Conservation (phyloP, 1,140 invertebrate genomes). For the Frieseomelitta varia region DNA sequence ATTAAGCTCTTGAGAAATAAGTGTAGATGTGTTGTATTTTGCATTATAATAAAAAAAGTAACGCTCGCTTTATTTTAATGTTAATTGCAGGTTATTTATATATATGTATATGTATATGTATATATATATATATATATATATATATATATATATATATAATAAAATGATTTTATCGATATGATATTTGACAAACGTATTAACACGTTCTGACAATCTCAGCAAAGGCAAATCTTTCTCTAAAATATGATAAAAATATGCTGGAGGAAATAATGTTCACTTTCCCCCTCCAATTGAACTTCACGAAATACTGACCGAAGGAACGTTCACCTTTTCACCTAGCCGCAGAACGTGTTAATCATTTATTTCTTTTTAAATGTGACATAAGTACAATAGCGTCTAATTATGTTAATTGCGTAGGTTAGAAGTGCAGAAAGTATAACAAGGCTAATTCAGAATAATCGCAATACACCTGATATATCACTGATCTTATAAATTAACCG, state of each 20-base stretch:
- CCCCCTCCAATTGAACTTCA: not conserved
- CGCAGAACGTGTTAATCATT: not conserved
- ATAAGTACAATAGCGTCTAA: no score
- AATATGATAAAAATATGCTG: not conserved
- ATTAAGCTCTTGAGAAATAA: not conserved
- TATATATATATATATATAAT: no score
- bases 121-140: no score
- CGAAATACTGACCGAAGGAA: not conserved
- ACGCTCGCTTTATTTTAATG: not conserved
- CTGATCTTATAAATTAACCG: not conserved
- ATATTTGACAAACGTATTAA: not conserved
- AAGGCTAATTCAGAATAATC: no score
- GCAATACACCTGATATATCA: no score
- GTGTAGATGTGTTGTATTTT: constrained; percentile 6
- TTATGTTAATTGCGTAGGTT: no score
- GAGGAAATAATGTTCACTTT: not conserved
- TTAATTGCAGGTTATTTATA: not conserved
- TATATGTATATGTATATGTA: no score
- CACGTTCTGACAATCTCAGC: not conserved
- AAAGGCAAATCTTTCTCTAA: not conserved
- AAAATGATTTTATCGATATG: not conserved
- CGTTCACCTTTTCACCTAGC: not conserved
- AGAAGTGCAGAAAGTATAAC: no score
- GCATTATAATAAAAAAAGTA: not conserved
- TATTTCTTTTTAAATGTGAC: not conserved